Conservation (phyloP, 2,888 invertebrate genomes). For the Heteromurus nitidus region DNA sequence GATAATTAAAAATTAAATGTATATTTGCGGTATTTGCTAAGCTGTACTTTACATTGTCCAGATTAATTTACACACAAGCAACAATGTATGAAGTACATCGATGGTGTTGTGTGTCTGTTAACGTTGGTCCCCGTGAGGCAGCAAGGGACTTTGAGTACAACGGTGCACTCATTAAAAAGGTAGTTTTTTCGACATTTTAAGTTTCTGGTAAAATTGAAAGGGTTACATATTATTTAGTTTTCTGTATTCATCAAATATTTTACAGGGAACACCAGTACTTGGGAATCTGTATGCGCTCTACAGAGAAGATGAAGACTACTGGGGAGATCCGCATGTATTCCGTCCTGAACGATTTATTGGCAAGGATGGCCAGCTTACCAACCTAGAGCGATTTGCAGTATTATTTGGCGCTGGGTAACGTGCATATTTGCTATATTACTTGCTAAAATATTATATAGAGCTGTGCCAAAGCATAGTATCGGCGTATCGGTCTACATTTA, state of each 20-base stretch:
- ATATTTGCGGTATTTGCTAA: too few species aligned
- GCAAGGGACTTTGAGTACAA: conserved; percentile 3
- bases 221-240: too few species aligned
- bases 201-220: too few species aligned
- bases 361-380: not conserved
- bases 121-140: not conserved
- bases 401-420: not conserved
- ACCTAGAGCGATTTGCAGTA: not conserved
- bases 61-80: conserved; percentile 48
- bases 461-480: too few species aligned
- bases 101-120: not conserved
- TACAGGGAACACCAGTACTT: not conserved
- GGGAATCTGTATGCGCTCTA: not conserved
- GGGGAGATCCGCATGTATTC: not conserved
- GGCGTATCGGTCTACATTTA: too few species aligned
- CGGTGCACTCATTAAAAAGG: not conserved
- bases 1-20: not conserved
- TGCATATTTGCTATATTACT: too few species aligned
- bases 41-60: too few species aligned
- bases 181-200: too few species aligned
- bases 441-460: too few species aligned
- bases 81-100: conserved; percentile 32
- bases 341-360: conserved; percentile 4
- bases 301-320: not conserved
- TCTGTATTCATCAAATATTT: too few species aligned